Percentiles rank a stretch among this genome's conserved stretches.
phyloP scores from a whole-genome alignment of 2,888 invertebrate species.

The Phasia obesa region DNA sequence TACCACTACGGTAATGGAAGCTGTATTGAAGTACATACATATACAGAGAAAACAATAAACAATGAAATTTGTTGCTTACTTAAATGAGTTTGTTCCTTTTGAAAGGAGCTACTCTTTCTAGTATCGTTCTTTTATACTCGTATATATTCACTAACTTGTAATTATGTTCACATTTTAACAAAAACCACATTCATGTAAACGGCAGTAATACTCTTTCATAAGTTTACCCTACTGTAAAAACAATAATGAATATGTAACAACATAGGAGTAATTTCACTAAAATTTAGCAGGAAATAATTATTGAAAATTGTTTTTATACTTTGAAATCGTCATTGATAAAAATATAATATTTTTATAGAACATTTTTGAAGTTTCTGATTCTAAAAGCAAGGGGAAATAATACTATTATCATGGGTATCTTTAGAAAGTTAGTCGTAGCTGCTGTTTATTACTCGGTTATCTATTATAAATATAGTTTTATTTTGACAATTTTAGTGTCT shows the following conservation, averaged over 20 bases:
- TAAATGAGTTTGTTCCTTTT: slow-evolving; percentile 71
- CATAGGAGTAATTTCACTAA: too few relatives aligned
- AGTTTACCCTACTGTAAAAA: too few relatives aligned
- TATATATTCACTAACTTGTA: slow-evolving; percentile 36
- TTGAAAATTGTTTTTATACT: too few relatives aligned
- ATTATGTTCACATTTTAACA: slow-evolving; percentile 43
- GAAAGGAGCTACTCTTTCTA: slow-evolving; percentile 19
- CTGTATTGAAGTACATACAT: slow-evolving; percentile 5
- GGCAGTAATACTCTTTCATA: background rate
- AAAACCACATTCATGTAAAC: background rate
- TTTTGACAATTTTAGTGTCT: slow-evolving; percentile 62
- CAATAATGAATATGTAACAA: too few relatives aligned
- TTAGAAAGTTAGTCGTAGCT: background rate
- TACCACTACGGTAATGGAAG: background rate
- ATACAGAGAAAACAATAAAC: slow-evolving; percentile 67
- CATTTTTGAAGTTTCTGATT: too few relatives aligned
- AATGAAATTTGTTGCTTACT: slow-evolving; percentile 72
- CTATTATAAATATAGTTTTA: slow-evolving; percentile 35
- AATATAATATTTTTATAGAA: too few relatives aligned
- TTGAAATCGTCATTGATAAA: too few relatives aligned
- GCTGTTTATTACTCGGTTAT: background rate
- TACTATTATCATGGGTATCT: too few relatives aligned
- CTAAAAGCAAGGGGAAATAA: too few relatives aligned
- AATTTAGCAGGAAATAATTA: too few relatives aligned
- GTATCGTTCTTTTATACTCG: background rate